Evolutionary conservation across 2,888 invertebrate genomes (phyloP).

Genomic region (Biston stratarius): DNA sequence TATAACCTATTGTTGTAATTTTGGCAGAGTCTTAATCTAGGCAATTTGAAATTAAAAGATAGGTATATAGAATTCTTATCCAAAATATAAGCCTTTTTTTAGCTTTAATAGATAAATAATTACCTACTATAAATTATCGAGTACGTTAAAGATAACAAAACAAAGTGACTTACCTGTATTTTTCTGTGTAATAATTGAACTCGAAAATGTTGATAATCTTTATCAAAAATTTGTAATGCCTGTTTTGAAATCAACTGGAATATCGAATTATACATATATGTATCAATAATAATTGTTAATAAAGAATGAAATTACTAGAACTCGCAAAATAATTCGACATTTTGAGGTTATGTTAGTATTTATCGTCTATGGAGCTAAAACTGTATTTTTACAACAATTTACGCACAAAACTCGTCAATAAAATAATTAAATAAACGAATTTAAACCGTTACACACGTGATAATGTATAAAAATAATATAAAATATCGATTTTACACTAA

Average conservation of each 20-base stretch:
- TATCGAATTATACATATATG: no score
- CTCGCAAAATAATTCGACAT: background rate
- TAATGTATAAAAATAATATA: slow-evolving; percentile 23
- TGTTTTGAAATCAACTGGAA: no score
- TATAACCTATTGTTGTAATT: background rate
- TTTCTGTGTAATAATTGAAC: no score
- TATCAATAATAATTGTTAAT: background rate
- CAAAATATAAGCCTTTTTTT: no score
- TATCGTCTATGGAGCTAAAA: background rate
- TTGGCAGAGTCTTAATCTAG: background rate
- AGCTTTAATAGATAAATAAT: no score
- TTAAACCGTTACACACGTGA: slow-evolving; percentile 27
- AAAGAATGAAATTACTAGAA: background rate
- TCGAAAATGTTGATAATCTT: no score
- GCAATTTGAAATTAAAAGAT: background rate
- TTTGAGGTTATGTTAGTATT: slow-evolving; percentile 18
- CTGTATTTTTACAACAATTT: background rate
- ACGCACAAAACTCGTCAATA: background rate
- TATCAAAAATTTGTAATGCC: no score
- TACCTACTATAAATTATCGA: no score
- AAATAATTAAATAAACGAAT: background rate
- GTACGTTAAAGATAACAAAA: no score
- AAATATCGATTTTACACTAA: slow-evolving; percentile 25
- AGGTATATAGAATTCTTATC: no score
- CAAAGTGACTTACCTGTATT: no score